phyloP scores from a whole-genome alignment of 2,888 invertebrate species.

The Globia sparganii region DNA sequence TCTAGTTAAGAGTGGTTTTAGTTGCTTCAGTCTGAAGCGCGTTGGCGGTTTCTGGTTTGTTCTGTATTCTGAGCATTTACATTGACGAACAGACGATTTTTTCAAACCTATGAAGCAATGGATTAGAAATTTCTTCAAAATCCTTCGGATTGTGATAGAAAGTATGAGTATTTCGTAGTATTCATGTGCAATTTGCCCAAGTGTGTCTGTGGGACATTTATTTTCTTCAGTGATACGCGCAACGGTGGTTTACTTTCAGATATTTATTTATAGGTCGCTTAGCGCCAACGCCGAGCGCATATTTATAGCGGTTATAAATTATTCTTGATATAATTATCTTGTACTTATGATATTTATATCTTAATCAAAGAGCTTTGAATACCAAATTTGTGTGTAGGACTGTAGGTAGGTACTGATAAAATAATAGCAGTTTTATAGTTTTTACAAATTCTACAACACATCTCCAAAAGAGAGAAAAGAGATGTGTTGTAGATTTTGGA shows the following conservation, averaged over 20 bases:
- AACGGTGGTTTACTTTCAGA: constrained; percentile 8
- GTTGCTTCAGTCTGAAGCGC: too few relatives aligned
- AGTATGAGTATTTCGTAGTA: background rate
- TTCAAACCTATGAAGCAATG: background rate
- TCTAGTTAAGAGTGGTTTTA: too few relatives aligned
- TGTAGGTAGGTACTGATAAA: background rate
- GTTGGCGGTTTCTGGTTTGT: too few relatives aligned
- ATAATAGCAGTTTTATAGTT: background rate
- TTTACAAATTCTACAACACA: background rate
- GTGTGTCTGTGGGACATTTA: constrained; percentile 21
- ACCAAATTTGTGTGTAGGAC: background rate
- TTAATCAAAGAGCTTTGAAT: background rate
- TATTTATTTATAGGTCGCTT: constrained; percentile 33
- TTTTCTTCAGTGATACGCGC: constrained; percentile 29
- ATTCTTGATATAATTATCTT: constrained; percentile 2
- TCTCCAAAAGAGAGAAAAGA: background rate
- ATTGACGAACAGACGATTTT: background rate
- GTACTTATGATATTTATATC: background rate
- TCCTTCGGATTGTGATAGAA: background rate
- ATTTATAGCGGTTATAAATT: constrained; percentile 22
- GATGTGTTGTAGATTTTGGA: too few relatives aligned
- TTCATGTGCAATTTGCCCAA: background rate
- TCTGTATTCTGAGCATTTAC: too few relatives aligned
- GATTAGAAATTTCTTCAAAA: background rate
- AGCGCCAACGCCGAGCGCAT: too few relatives aligned